phyloP scores from a whole-genome alignment of 2,888 invertebrate species.

The Digitonthophagus gazella region DNA sequence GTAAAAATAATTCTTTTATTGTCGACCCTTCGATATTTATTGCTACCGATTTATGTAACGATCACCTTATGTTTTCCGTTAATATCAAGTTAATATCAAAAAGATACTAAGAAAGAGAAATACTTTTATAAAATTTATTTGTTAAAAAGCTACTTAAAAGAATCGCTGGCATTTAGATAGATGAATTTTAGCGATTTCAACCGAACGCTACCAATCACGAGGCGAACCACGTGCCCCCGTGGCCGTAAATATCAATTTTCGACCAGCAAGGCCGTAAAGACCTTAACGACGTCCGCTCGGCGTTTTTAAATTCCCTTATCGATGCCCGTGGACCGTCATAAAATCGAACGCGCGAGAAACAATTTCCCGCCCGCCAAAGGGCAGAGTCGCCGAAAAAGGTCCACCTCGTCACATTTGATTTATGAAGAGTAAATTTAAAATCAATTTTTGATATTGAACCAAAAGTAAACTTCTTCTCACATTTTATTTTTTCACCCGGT shows the following conservation, averaged over 20 bases:
- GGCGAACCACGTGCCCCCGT: neutral
- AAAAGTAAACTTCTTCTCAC: too few species aligned
- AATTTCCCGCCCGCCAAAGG: constrained; percentile 3
- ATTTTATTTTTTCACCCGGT: too few species aligned
- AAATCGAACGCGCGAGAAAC: constrained; percentile 13
- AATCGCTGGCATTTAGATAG: constrained; percentile 14
- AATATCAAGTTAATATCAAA: too few species aligned
- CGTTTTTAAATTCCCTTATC: constrained; percentile 10
- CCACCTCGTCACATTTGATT: constrained; percentile 7
- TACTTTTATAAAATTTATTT: constrained; percentile 11
- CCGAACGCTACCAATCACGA: neutral
- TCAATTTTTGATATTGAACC: constrained; percentile 6
- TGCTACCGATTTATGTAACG: neutral
- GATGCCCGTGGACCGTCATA: constrained; percentile 4
- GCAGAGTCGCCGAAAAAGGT: neutral
- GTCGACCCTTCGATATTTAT: neutral
- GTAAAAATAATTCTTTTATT: neutral
- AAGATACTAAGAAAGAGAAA: too few species aligned
- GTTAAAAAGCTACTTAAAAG: constrained; percentile 17
- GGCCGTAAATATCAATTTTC: constrained; percentile 13
- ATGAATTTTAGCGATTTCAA: neutral
- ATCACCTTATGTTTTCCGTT: neutral
- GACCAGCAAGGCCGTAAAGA: constrained; percentile 7
- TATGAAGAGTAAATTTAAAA: constrained; percentile 10
- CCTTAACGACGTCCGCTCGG: constrained; percentile 11